Evolutionary conservation across 2,113 vertebrate genomes (phyloP), one percentile per base, ranked within the genome.

Genomic region (Thamnaconus septentrionalis): DNA sequence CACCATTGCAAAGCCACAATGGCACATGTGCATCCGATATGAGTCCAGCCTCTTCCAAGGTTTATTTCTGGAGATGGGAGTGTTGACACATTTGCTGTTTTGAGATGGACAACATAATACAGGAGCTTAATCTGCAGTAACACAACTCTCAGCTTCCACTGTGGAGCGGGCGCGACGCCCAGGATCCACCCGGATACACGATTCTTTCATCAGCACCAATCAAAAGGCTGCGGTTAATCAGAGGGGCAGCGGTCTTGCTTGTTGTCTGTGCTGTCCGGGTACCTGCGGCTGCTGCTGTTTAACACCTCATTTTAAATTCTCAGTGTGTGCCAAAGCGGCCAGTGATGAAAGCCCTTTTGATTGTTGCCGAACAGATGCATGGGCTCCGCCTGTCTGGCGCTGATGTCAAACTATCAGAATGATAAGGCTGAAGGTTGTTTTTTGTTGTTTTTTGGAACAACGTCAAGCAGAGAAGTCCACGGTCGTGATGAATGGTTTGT

Each of bases 301-400:
- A 52, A 57, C 57, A 47, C 61, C 76, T 83, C 73, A 63, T 74
- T 81, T 69, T 78, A 60, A 69, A 80, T 74, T 64, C 52, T 46
- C 40, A 8, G 49, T 12, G 11, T 59, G 49, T 59, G 76, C 75
- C 77, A 78, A 58, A 31, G 52, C 51, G 61, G 59, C 54, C 73
- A 67, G 69, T 31, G 48, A 74, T 64, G 41, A 75, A 59, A 76
- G 63, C 70, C 64, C 39, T 57, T 76, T 74, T 74, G 79, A 81
- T 71, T 73, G 74, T 61, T 50, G 55, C n/a, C 10, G 3, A 63
- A 50, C 81, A 69, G 81, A 81, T 71, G 75, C 79, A 64, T 58
- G 58, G 41, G 18, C 18, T 31, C 41, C 8, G 10, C 12, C 31
- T 73, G 69, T 69, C 73, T 76, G 54, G 79, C 60, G 59, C 55